Evolutionary conservation across 2,888 invertebrate genomes (phyloP), one percentile per base, ranked within the genome.

Genomic region (Gymnocheta viridis): DNA sequence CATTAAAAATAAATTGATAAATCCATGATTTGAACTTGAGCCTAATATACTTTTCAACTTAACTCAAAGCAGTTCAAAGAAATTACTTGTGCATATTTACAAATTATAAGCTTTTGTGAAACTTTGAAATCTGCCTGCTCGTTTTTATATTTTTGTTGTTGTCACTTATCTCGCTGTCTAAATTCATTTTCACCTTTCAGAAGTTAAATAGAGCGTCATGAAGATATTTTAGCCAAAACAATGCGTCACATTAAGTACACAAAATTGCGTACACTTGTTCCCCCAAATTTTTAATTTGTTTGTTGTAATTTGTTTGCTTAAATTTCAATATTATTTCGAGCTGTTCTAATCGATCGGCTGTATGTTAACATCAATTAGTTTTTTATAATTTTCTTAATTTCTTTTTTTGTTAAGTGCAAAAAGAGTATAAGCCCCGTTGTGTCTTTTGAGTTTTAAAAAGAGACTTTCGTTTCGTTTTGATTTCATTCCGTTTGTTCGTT

Each of bases 351-450:
- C 41, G 27, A 29, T n/a, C 4, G n/a, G 35, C 69, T 44, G 19
- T 29, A 17, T 69, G 29, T 44, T 12, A 2, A 47, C n/a, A n/a
- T 60, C 58, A 29, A 47, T 24, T 32, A 29, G 0, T 32, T 32
- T 56, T 58, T 19, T 17, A n/a, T 29, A 27, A 32, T 19, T 70
- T 47, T 2, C n/a, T 47, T 29, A 27, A 29, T 62, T 62, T 73
- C 17, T n/a, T 10, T 64, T 56, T 54, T 17, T 32, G 22, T 64
- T 74, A 29, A 41, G 74, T 66, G 54, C 66, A 73, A 73, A 73
- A 49, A 7, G 7, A 22, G n/a, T n/a, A 49, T 14, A 49, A 19
- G 12, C 76, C 66, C 56, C 56, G 5, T 44, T 54, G 22, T 64
- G 49, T 4, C 27, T 12, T 54, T 74, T 62, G 44, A 56, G 44